Conservation (phyloP, 1,140 invertebrate species). For the Zaprionus inermis region DNA sequence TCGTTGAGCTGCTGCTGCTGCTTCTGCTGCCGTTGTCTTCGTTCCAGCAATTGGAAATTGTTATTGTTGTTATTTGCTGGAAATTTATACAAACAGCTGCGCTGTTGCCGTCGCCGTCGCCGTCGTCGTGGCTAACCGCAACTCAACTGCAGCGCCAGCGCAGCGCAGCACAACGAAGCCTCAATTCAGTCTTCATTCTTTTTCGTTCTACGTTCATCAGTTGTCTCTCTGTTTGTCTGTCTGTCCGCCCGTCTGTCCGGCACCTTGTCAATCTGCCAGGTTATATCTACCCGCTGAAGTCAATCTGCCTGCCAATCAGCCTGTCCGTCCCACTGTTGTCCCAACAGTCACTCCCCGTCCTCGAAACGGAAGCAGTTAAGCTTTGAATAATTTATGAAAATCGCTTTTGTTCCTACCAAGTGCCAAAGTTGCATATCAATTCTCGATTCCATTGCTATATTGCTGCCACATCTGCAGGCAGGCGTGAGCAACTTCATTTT, state of each 20-base stretch:
- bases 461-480: slow-evolving; percentile 4
- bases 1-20: slow-evolving; percentile 39
- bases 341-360: slow-evolving; percentile 19
- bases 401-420: slow-evolving; percentile 37
- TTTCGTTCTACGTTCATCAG: slow-evolving; percentile 15
- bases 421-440: slow-evolving; percentile 76
- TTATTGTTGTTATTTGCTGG: slow-evolving; percentile 55
- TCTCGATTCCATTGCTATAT: slow-evolving; percentile 12
- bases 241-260: slow-evolving; percentile 11
- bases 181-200: slow-evolving; percentile 31
- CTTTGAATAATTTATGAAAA: slow-evolving; percentile 82
- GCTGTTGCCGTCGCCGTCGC: neutral
- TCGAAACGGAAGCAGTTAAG: slow-evolving; percentile 76
- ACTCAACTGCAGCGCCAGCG: slow-evolving; percentile 57
- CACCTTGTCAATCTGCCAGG: slow-evolving; percentile 61
- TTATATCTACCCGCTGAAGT: slow-evolving; percentile 24
- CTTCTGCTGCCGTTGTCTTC: neutral
- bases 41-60: slow-evolving; percentile 38
- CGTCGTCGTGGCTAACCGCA: slow-evolving; percentile 50
- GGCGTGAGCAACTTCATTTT: slow-evolving; percentile 41
- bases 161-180: slow-evolving; percentile 36
- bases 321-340: slow-evolving; percentile 21
- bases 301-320: slow-evolving; percentile 33
- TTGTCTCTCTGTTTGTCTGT: neutral
- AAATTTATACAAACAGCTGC: slow-evolving; percentile 74